Conservation (phyloP, 2,113 vertebrate genomes). For the Pseudois nayaur region DNA sequence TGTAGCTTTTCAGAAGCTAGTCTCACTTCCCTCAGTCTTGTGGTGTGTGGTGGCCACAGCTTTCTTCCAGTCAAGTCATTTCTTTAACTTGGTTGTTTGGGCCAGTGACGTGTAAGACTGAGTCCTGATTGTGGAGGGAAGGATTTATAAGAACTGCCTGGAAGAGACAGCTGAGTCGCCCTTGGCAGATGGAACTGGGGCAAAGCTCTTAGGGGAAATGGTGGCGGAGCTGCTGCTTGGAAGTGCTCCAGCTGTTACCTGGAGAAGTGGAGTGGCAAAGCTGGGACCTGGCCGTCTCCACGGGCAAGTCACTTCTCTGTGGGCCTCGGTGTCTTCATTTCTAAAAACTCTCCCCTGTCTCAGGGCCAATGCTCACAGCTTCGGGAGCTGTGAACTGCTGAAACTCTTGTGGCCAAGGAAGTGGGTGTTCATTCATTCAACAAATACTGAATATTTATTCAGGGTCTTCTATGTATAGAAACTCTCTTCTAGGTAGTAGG, state of each 20-base stretch:
- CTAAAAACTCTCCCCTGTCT: neutral
- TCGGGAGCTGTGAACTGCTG: neutral
- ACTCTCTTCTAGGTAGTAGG: neutral
- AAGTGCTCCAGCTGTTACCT: neutral
- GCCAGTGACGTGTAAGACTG: neutral
- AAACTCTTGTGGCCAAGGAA: neutral
- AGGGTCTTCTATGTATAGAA: neutral
- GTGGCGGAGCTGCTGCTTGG: neutral
- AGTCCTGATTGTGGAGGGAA: neutral
- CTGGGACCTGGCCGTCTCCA: neutral
- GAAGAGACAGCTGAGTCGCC: neutral
- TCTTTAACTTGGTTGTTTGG: neutral
- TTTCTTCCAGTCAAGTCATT: neutral
- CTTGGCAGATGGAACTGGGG: neutral
- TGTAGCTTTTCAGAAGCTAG: neutral
- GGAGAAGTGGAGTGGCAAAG: neutral
- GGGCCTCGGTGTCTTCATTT: neutral
- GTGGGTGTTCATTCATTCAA: neutral
- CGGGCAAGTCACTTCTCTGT: neutral
- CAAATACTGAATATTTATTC: neutral
- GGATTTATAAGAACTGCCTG: neutral
- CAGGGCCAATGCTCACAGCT: neutral
- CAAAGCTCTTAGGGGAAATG: neutral
- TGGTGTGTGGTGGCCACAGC: neutral
- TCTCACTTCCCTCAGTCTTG: neutral